phyloP scores from a whole-genome alignment of 2,888 invertebrate genomes.

The Capitulum mitella region DNA sequence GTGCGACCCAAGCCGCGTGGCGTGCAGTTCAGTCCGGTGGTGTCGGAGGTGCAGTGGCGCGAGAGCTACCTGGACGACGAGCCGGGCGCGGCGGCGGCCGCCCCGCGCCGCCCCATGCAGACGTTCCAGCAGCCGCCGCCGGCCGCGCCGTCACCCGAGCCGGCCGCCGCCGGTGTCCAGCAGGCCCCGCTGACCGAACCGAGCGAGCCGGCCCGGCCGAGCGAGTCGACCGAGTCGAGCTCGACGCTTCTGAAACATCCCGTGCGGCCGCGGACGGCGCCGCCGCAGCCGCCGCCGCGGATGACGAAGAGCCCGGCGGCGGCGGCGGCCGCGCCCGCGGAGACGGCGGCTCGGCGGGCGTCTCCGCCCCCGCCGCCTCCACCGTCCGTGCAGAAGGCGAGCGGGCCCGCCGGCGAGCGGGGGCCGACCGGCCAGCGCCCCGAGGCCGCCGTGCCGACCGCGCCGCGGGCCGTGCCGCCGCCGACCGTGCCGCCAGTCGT shows the following conservation, averaged over 20 bases:
- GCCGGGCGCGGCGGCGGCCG: constrained; percentile 32
- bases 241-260: no score
- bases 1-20: constrained; percentile 44
- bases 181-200: neutral
- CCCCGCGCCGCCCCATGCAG: constrained; percentile 38
- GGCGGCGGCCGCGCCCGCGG: neutral
- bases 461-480: neutral
- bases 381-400: neutral
- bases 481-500: neutral
- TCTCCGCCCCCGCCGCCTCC: neutral
- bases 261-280: neutral
- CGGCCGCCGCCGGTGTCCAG: neutral
- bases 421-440: neutral
- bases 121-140: constrained; percentile 16
- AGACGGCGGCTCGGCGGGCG: neutral
- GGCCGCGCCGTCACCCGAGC: neutral
- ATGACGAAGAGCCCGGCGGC: neutral
- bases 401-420: neutral
- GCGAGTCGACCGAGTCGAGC: neutral
- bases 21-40: constrained; percentile 71
- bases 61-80: constrained; percentile 35
- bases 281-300: constrained; percentile 4
- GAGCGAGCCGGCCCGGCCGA: neutral
- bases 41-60: constrained; percentile 70
- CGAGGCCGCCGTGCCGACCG: neutral